These are phyloP conservation scores for Cyclargus thomasi DNA, from an alignment of 1,140 invertebrate species.

Conservation along the genomic window DNA sequence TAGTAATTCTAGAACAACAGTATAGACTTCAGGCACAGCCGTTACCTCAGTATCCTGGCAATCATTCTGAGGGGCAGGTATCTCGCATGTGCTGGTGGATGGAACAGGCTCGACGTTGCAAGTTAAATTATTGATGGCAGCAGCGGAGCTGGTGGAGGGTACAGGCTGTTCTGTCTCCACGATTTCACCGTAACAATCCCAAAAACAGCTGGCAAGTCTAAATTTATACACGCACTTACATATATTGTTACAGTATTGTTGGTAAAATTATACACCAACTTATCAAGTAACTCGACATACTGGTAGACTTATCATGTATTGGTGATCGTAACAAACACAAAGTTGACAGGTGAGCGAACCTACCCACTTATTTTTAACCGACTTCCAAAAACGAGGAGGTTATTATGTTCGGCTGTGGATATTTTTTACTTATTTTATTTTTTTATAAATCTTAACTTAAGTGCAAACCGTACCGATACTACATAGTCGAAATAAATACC, in stretches of 20 bases:
- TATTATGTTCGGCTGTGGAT: too few species aligned
- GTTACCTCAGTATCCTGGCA: background rate
- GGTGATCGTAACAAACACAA: too few species aligned
- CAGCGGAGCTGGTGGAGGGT: background rate
- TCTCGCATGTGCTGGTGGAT: background rate
- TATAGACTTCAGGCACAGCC: background rate
- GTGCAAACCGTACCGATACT: too few species aligned
- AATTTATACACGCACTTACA: background rate
- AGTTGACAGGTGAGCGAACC: too few species aligned
- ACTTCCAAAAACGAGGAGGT: too few species aligned
- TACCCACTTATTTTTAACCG: too few species aligned
- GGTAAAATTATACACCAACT: background rate
- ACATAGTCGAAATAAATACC: too few species aligned
- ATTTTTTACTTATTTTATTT: too few species aligned
- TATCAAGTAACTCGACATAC: background rate
- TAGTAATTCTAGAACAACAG: background rate
- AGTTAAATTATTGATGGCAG: background rate
- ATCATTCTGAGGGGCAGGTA: background rate
- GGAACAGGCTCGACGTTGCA: background rate
- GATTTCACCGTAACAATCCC: background rate
- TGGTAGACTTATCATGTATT: too few species aligned
- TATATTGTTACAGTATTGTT: constrained; percentile 12
- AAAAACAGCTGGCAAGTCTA: background rate
- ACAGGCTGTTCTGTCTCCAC: background rate
- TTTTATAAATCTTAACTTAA: too few species aligned